Evolutionary conservation across 2,113 vertebrate species (phyloP).

Genomic region (Ciconia stormi): DNA sequence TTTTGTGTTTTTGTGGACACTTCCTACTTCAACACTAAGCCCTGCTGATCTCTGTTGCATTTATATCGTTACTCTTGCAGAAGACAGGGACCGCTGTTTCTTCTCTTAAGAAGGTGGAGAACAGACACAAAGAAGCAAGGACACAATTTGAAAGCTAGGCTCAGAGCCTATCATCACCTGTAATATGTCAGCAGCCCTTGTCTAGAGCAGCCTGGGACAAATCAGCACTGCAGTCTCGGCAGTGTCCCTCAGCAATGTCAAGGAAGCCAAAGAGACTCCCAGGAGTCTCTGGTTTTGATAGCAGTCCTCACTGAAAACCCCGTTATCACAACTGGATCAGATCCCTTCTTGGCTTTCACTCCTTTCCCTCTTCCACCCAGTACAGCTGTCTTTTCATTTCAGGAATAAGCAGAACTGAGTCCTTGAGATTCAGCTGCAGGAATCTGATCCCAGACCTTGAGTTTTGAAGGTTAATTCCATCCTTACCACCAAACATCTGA

Average conservation of each 20-base stretch:
- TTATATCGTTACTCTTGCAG: not conserved
- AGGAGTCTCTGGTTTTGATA: not conserved
- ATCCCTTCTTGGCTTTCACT: not conserved
- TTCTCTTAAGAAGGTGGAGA: not conserved
- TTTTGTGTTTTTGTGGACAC: not conserved
- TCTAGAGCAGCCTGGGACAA: not conserved
- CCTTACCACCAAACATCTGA: not conserved
- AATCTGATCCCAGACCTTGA: not conserved
- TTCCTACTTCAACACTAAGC: not conserved
- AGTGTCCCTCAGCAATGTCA: not conserved
- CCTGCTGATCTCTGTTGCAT: not conserved
- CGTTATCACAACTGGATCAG: not conserved
- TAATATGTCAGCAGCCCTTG: not conserved
- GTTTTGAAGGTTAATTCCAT: not conserved
- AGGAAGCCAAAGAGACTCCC: not conserved
- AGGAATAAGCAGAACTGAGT: not conserved
- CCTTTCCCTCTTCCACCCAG: not conserved
- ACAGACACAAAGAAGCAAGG: not conserved
- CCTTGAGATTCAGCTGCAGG: not conserved
- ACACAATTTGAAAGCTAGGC: not conserved
- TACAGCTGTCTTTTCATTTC: not conserved
- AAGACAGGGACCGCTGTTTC: not conserved
- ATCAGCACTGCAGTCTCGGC: not conserved
- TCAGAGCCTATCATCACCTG: not conserved
- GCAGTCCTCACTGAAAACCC: not conserved